Conservation (phyloP, 2,113 vertebrate species). For the Pelvicachromis taeniatus region DNA sequence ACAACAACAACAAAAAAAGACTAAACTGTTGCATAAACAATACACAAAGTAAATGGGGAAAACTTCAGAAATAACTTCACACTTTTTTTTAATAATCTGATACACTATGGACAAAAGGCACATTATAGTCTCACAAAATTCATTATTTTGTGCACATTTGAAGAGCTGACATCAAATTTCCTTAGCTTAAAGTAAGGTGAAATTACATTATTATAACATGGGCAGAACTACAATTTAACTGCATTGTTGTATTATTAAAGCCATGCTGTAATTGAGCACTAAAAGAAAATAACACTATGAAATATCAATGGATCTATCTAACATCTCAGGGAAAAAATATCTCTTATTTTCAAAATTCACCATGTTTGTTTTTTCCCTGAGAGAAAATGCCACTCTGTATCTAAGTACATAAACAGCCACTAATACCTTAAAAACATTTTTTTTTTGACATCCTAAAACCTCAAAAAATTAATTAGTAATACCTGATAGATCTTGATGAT, state of each 20-base stretch:
- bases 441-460: neutral
- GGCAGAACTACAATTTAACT: neutral
- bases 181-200: neutral
- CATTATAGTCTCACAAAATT: neutral
- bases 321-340: neutral
- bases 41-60: neutral
- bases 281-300: neutral
- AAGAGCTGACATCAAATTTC: neutral
- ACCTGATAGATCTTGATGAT: neutral
- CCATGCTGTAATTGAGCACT: neutral
- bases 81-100: neutral
- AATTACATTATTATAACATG: neutral
- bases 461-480: neutral
- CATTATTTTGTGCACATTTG: neutral
- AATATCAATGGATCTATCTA: neutral
- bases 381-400: neutral
- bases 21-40: neutral
- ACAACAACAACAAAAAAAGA: neutral
- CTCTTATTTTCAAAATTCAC: neutral
- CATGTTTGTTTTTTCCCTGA: neutral
- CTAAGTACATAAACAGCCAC: neutral
- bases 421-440: neutral
- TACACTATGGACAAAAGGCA: neutral
- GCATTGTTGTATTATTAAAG: slow-evolving; percentile 3
- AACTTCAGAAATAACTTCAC: slow-evolving; percentile 21